Evolutionary conservation across 2,113 vertebrate species (phyloP).

Genomic region (Panurus biarmicus): DNA sequence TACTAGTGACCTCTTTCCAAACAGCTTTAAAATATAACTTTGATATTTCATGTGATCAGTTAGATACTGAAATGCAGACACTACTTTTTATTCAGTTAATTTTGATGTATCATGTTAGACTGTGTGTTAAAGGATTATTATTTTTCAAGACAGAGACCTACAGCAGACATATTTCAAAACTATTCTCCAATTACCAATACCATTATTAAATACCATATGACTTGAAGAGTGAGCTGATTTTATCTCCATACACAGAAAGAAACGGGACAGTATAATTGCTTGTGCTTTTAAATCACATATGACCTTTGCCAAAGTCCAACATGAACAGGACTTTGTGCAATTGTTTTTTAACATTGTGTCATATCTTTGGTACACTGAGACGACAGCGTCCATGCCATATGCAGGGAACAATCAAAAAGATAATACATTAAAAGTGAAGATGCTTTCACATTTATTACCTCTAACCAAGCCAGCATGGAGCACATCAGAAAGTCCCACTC

Average conservation of each 20-base stretch:
- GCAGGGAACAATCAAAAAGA: background rate
- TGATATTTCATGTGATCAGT: background rate
- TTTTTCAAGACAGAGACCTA: background rate
- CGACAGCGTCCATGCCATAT: background rate
- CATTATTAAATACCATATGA: background rate
- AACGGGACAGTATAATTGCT: background rate
- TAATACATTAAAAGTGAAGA: background rate
- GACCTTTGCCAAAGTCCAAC: background rate
- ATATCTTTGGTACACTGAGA: background rate
- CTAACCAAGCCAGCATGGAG: slow-evolving; percentile 92
- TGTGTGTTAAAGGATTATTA: background rate
- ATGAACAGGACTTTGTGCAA: background rate
- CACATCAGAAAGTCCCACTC: slow-evolving; percentile 98
- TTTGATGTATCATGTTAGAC: background rate
- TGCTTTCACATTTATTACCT: slow-evolving; percentile 73
- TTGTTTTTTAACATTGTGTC: background rate
- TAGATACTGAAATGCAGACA: background rate
- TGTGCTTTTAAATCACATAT: background rate
- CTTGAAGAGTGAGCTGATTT: background rate
- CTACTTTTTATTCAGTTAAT: background rate
- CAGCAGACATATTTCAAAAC: background rate
- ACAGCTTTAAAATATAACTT: background rate
- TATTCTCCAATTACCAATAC: background rate
- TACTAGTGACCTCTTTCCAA: background rate
- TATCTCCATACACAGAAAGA: background rate